Base-by-base conservation (phyloP, 2,888 invertebrate species). In the Noctua comes region DNA sequence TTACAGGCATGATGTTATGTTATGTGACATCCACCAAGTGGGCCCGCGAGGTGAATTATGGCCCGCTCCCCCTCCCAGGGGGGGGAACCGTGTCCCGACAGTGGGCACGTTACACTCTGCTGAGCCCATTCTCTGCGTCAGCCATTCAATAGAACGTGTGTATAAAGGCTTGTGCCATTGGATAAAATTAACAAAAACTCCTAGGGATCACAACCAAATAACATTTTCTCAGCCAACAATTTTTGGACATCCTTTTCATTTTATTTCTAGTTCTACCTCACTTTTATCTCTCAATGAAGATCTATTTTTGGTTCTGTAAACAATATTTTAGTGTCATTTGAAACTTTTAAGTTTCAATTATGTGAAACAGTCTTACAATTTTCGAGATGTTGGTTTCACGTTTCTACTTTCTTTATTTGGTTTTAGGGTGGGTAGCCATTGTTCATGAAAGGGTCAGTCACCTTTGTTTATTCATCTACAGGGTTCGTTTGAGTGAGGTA, bases 401-500 rank as follows among this genome's bases (percentile, higher is more conserved):
- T 62, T 68, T 80, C 36, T 24, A 16, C 5, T 27, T 27, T 62
- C 6, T 10, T 4, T 36, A 59, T 51, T 68, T 68, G 8, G 43
- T 68, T 68, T 40, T 21, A 57, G 54, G 21, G 71, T 71, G 64
- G 36, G 43, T 21, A 31, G 62, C 46, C 40, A 57, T 70, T 57
- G 54, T 40, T 78, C 36, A 36, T 57, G 68, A 54, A 74, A 46
- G 27, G 46, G 51, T 76, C 59, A n/a, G 36, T 36, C 8, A 68
- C 36, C 70, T 71, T 43, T 75, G 75, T 68, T 68, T 62, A 51
- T 59, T 59, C 13, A n/a, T 11, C 36, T 31, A 27, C 48, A 68
- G 68, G 18, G 27, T 57, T 46, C 13, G 40, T 48, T 54, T 62
- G 46, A 54, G 65, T n/a, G 21, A 68, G 64, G 18, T 36, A 68